Conservation (phyloP, 2,113 vertebrate genomes). For the Pseudois nayaur region DNA sequence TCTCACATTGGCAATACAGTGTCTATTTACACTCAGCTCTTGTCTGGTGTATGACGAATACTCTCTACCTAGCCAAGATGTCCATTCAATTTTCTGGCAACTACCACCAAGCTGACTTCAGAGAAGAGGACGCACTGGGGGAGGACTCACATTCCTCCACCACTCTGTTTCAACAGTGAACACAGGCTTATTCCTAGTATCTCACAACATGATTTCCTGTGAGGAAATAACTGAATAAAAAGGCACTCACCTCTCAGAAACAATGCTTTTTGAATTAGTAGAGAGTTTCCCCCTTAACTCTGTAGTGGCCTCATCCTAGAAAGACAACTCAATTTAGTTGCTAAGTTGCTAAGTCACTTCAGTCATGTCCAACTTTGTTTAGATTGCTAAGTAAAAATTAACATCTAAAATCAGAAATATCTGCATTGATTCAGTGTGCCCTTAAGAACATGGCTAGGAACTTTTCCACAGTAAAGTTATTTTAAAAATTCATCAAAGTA, state of each 20-base stretch:
- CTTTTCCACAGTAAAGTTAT: neutral
- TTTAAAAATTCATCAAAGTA: neutral
- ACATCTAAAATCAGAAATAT: neutral
- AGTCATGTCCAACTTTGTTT: too few species aligned
- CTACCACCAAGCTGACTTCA: neutral
- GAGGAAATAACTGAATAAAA: conserved; percentile 41
- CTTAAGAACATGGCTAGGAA: neutral
- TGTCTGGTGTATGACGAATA: neutral
- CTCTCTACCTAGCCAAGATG: neutral
- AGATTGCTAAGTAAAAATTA: neutral
- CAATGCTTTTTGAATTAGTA: neutral
- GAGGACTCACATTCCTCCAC: neutral
- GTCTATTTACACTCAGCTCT: neutral
- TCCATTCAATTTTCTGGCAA: neutral
- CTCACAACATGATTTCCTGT: neutral
- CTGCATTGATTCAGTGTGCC: neutral
- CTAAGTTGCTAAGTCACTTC: too few species aligned
- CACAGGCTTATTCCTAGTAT: neutral
- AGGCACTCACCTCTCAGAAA: neutral
- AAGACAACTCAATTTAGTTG: neutral
- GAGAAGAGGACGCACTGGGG: neutral
- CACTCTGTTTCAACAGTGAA: neutral
- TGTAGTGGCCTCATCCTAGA: neutral
- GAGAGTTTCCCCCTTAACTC: neutral
- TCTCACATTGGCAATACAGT: neutral